phyloP scores from a whole-genome alignment of 2,113 vertebrate species.

The Tyto alba region DNA sequence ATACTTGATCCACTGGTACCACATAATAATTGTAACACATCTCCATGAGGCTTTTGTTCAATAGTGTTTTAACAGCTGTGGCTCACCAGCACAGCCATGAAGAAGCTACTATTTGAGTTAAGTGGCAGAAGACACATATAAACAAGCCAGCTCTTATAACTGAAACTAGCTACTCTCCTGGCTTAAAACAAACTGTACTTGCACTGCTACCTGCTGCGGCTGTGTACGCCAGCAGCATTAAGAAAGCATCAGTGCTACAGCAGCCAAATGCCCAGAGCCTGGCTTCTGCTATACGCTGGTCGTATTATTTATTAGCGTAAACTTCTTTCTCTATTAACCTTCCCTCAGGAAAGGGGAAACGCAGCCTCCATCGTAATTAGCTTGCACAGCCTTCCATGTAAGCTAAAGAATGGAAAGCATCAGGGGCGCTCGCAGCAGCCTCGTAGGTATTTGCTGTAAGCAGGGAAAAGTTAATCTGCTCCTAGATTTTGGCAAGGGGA shows the following conservation, averaged over 20 bases:
- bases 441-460: not conserved
- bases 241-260: not conserved
- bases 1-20: not conserved
- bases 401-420: not conserved
- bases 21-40: not conserved
- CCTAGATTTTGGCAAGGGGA: constrained; percentile 2
- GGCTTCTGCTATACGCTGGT: not conserved
- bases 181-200: not conserved
- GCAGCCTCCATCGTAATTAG: not conserved
- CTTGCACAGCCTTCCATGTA: not conserved
- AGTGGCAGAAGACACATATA: not conserved
- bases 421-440: not conserved
- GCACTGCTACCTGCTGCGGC: not conserved
- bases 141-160: not conserved
- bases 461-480: constrained; percentile 15
- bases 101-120: not conserved
- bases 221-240: not conserved
- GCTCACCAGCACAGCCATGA: not conserved
- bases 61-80: not conserved
- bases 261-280: not conserved
- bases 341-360: constrained; percentile 36
- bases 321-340: constrained; percentile 29
- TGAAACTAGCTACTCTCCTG: not conserved
- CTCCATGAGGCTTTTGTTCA: not conserved
- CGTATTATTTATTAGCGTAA: not conserved